phyloP scores from a whole-genome alignment of 2,797 vertebrate species.

The Anableps anableps region DNA sequence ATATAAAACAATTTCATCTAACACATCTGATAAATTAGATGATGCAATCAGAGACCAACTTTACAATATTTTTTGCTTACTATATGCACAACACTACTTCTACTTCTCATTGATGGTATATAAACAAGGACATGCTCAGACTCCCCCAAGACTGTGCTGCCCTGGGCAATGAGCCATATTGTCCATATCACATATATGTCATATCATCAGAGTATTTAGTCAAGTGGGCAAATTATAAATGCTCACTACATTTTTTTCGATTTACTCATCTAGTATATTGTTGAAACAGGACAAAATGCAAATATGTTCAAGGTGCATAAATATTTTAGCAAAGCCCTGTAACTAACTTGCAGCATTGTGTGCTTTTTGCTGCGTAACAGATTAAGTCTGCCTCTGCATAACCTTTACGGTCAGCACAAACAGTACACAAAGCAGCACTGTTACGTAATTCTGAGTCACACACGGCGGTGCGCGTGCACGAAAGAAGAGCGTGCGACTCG shows the following conservation, averaged over 20 bases:
- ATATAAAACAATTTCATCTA: too few species aligned
- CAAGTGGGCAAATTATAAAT: too few species aligned
- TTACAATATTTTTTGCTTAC: background rate
- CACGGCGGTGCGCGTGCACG: conserved; percentile 48
- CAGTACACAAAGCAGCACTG: conserved; percentile 21
- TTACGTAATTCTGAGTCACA: conserved; percentile 58
- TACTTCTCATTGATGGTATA: background rate
- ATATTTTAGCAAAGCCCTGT: background rate
- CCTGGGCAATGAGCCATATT: too few species aligned
- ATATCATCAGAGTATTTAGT: too few species aligned
- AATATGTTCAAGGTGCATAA: background rate
- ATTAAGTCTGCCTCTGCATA: background rate
- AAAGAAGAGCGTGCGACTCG: conserved; percentile 45
- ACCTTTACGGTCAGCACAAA: background rate
- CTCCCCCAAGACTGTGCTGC: too few species aligned
- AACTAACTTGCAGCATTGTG: background rate
- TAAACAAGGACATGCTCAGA: background rate
- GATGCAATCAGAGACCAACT: background rate
- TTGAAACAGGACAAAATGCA: background rate
- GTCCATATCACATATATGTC: too few species aligned
- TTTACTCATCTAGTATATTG: too few species aligned
- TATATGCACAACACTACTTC: background rate
- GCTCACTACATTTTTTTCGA: too few species aligned
- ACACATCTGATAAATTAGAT: background rate
- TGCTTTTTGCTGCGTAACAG: background rate